Percentiles rank a stretch among this genome's conserved stretches.
Evolutionary conservation across 2,113 vertebrate genomes (phyloP).

Genomic region (Eleginops maclovinus): DNA sequence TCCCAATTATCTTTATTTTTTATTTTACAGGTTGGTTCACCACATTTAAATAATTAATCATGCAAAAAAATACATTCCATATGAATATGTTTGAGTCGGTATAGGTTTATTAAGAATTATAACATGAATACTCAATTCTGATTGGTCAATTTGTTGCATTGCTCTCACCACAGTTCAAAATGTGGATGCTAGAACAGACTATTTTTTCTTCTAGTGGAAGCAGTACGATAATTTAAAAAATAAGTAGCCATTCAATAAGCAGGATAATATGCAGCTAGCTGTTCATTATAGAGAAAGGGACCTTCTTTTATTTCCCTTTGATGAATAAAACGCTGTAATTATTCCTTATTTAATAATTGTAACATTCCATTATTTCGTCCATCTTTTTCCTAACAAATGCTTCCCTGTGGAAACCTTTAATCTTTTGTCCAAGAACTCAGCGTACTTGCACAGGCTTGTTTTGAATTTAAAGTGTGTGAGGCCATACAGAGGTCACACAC

Average conservation of each 20-base stretch:
- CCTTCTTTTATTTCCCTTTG: too few relatives aligned
- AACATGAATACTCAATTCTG: too few relatives aligned
- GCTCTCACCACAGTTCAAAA: too few relatives aligned
- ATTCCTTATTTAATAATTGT: too few relatives aligned
- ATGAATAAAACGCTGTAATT: too few relatives aligned
- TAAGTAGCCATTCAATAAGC: too few relatives aligned
- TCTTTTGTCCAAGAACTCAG: not conserved
- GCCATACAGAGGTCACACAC: slow-evolving; percentile 29
- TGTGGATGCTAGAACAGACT: too few relatives aligned
- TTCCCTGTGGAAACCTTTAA: not conserved
- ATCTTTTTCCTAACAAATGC: not conserved
- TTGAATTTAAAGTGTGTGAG: slow-evolving; percentile 24
- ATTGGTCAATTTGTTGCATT: too few relatives aligned
- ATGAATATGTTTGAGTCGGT: not conserved
- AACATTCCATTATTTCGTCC: not conserved
- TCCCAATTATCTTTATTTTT: not conserved
- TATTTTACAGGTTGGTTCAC: not conserved
- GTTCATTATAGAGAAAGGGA: too few relatives aligned
- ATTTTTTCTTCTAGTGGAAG: too few relatives aligned
- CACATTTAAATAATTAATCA: not conserved
- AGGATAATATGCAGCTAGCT: too few relatives aligned
- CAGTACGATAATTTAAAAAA: too few relatives aligned
- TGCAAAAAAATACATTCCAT: not conserved
- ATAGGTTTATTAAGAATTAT: not conserved
- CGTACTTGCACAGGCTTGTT: slow-evolving; percentile 2